Evolutionary conservation across 2,888 invertebrate genomes (phyloP).

Genomic region (Leucophenga maculata): DNA sequence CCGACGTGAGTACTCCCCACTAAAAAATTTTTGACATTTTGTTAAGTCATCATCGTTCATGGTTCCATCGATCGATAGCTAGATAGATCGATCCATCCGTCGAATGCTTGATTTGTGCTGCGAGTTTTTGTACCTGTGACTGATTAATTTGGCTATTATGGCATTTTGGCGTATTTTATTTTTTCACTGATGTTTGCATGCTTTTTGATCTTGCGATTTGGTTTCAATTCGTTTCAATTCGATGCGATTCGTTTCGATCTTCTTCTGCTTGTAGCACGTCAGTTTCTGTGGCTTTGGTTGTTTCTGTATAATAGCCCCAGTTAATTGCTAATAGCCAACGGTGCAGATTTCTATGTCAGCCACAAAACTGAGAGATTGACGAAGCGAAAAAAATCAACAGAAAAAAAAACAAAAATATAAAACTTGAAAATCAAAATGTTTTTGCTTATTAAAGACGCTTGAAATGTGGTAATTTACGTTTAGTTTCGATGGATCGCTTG

Average conservation of each 20-base stretch:
- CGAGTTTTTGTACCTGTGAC: constrained; percentile 58
- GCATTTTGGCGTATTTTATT: constrained; percentile 46
- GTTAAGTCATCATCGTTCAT: constrained; percentile 62
- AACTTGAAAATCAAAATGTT: constrained; percentile 29
- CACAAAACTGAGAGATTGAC: neutral
- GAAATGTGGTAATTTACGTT: constrained; percentile 54
- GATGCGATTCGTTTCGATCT: constrained; percentile 61
- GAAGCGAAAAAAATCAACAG: neutral
- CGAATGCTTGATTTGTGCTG: constrained; percentile 25
- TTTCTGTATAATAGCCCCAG: constrained; percentile 62
- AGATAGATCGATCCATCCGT: neutral
- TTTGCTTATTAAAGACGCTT: constrained; percentile 51
- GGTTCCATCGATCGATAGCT: neutral
- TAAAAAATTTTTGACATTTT: constrained; percentile 56
- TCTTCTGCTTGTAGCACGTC: constrained; percentile 65
- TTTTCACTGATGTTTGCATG: constrained; percentile 28
- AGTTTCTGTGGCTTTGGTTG: constrained; percentile 45
- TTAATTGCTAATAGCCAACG: constrained; percentile 65
- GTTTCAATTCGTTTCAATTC: constrained; percentile 23
- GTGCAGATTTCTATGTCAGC: constrained; percentile 65
- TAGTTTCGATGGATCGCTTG: neutral
- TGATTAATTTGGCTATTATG: constrained; percentile 66
- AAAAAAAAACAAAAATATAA: neutral
- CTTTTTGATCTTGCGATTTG: constrained; percentile 46
- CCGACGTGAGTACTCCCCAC: constrained; percentile 10